Evolutionary conservation across 2,113 vertebrate species (phyloP), one percentile per base, ranked within the genome.

Genomic region (Lichenostomus cassidix): DNA sequence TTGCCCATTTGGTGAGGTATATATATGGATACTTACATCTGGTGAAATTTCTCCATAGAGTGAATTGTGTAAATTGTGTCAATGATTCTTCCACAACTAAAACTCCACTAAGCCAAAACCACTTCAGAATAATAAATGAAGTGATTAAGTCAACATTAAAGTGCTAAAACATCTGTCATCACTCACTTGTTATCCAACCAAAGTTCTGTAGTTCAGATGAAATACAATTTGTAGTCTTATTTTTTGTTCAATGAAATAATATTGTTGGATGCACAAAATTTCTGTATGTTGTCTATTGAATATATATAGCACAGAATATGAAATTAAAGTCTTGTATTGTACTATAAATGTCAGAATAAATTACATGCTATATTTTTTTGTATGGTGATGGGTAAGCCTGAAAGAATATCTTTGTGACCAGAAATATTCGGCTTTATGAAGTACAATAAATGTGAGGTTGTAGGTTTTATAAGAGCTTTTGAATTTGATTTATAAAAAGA

Each of bases 401-500:
- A 50, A 85, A 86, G 22, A 87, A 65, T 73, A 35, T 83, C 3
- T 88, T 74, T 91, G 41, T 94, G 74, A 73, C 59, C 62, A 79
- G 64, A 75, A 90, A 86, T 84, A 73, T 80, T 55, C 88, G 67
- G 37, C 42, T 39, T 79, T 69, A 42, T 69, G 35, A 90, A 85
- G 56, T 50, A 37, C 24, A 49, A 62, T 63, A 39, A 55, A 50
- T 77, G 2, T 39, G 59, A 82, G 29, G 31, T 67, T 83, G 29
- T 56, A 83, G 35, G 42, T 65, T 95, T 94, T 70, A 7, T 33
- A 85, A 62, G 28, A 76, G 20, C 42, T 93, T 92, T 56, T 19
- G 89, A 87, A 90, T 87, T 58, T 89, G 37, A 62, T 92, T 95
- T 92, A 39, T 85, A 75, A 56, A 62, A 75, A 41, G 53, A 92